Evolutionary conservation across 2,113 vertebrate genomes (phyloP), one percentile per base, ranked within the genome.

Genomic region (Semnopithecus entellus): DNA sequence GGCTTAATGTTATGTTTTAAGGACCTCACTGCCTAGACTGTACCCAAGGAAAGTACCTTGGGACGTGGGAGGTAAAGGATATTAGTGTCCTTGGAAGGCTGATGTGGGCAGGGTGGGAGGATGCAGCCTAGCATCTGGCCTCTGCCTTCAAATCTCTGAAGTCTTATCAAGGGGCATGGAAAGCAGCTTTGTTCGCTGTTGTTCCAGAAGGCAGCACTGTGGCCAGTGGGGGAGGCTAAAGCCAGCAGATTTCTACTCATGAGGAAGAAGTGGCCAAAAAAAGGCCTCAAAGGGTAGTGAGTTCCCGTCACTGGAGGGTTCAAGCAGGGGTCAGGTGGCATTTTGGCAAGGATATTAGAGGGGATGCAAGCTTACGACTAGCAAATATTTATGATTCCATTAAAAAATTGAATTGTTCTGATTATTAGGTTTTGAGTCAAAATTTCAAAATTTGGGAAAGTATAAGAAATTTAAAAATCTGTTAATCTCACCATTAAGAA

Each of bases 281-380:
- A 48, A n/a, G 22, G 16, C 22, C 13, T 8, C 10, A 40, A 14
- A 27, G 48, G 5, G 5, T 57, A 76, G 73, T 79, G 76, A 96
- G 88, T 92, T 88, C 80, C 61, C 90, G 11, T 92, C 32, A 22
- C 43, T 45, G 25, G 83, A 57, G 32, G 38, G 45, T 48, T 93
- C 94, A 90, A 90, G 68, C 57, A 93, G 83, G 78, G 72, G 72
- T 75, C 95, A 92, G 59, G 7, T 61, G 59, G 48, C 22, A 91
- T 89, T 93, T 57, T 48, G 38, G 30, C 32, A 88, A 87, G 72
- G 50, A 43, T 4, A 20, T 32, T 30, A 93, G 45, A 82, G 16
- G 30, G 50, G 20, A 57, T 25, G 13, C 43, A 76, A 88, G 52
- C 38, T 45, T 14, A 8, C 1, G 40, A 64, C 25, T 52, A 45